phyloP scores from a whole-genome alignment of 2,797 vertebrate species.

The Orestias chungarensis region DNA sequence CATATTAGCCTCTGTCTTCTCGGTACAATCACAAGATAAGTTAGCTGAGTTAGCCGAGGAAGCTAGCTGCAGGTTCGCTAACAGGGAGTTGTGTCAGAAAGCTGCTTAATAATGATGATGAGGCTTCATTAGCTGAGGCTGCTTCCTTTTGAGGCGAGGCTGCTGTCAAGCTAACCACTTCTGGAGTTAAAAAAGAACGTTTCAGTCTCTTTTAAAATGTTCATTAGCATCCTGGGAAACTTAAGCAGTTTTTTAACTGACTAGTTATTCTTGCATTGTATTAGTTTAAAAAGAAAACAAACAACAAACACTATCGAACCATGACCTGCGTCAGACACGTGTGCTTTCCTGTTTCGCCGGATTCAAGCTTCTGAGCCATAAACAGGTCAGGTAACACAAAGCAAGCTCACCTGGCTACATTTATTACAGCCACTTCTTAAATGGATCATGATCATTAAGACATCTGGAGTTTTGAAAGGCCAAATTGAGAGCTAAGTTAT shows the following conservation, averaged over 20 bases:
- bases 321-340: neutral
- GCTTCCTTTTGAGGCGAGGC: constrained; percentile 8
- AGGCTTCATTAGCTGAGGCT: constrained; percentile 4
- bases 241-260: constrained; percentile 4
- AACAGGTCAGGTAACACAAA: neutral
- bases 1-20: neutral
- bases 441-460: neutral
- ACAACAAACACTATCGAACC: neutral
- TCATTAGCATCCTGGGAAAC: constrained; percentile 23
- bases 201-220: no score
- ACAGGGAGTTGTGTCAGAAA: constrained; percentile 26
- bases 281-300: neutral
- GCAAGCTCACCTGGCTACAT: constrained; percentile 6
- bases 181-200: neutral
- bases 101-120: constrained; percentile 29
- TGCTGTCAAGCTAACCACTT: neutral
- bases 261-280: neutral
- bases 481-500: neutral
- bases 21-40: neutral
- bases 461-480: neutral
- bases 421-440: neutral
- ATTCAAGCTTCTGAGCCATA: neutral
- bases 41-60: constrained; percentile 20
- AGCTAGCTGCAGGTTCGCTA: constrained; percentile 32
- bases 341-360: neutral